phyloP scores from a whole-genome alignment of 2,113 vertebrate species.

The Saccopteryx leptura region DNA sequence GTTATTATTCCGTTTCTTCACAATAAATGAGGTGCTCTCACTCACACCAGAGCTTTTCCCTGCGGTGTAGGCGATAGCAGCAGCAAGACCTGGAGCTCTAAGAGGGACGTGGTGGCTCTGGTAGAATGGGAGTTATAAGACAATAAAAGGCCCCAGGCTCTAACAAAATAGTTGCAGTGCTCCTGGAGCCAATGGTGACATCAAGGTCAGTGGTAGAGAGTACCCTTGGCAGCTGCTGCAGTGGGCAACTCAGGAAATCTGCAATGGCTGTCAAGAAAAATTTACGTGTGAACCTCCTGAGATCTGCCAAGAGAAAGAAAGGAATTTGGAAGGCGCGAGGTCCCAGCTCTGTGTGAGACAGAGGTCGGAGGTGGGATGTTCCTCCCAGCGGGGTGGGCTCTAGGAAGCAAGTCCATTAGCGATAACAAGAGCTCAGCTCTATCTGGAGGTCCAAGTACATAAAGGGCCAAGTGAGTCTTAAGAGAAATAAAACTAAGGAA shows the following conservation, averaged over 20 bases:
- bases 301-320: not conserved
- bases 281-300: no score
- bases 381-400: not conserved
- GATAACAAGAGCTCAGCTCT: not conserved
- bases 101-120: not conserved
- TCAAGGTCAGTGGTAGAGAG: not conserved
- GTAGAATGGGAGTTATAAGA: not conserved
- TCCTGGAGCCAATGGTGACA: not conserved
- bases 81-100: not conserved
- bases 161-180: not conserved
- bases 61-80: not conserved
- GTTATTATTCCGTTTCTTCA: not conserved
- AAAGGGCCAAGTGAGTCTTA: no score
- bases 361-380: not conserved
- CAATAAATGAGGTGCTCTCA: not conserved
- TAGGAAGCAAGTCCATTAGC: not conserved
- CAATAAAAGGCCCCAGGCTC: not conserved
- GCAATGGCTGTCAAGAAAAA: not conserved
- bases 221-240: not conserved
- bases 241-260: not conserved
- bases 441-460: not conserved
- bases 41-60: not conserved
- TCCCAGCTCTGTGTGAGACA: not conserved
- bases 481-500: constrained; percentile 7
- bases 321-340: not conserved